Evolutionary conservation across 2,888 invertebrate species (phyloP).

Genomic region (Plemyria rubiginata): DNA sequence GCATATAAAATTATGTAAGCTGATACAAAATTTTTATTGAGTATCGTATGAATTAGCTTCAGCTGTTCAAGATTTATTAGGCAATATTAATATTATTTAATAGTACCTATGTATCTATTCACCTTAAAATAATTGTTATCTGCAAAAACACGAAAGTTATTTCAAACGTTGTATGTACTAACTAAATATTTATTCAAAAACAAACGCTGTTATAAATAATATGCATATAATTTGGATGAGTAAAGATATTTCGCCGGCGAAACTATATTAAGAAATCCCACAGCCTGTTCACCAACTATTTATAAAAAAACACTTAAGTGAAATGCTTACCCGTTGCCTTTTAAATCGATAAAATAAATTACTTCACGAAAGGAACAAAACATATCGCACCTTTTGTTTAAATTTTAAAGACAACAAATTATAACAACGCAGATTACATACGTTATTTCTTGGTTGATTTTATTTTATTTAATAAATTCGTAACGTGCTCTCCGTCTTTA

Average conservation of each 20-base stretch:
- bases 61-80: neutral
- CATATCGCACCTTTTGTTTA: constrained; percentile 26
- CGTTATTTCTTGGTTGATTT: neutral
- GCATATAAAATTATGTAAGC: neutral
- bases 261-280: constrained; percentile 44
- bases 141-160: constrained; percentile 17
- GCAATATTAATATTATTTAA: neutral
- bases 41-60: neutral
- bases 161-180: constrained; percentile 1
- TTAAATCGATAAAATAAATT: constrained; percentile 33
- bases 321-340: constrained; percentile 67
- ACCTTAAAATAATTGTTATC: constrained; percentile 12
- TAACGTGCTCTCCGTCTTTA: neutral
- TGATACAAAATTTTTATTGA: neutral
- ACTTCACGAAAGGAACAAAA: constrained; percentile 24
- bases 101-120: constrained; percentile 1
- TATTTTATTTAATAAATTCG: neutral
- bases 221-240: constrained; percentile 21
- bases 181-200: constrained; percentile 12
- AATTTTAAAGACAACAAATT: constrained; percentile 37
- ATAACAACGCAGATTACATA: neutral
- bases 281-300: constrained; percentile 51
- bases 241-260: constrained; percentile 38
- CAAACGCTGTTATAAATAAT: constrained; percentile 8
- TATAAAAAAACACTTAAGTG: constrained; percentile 45